Conservation (phyloP, 2,797 vertebrate species). For the Champsocephalus esox region DNA sequence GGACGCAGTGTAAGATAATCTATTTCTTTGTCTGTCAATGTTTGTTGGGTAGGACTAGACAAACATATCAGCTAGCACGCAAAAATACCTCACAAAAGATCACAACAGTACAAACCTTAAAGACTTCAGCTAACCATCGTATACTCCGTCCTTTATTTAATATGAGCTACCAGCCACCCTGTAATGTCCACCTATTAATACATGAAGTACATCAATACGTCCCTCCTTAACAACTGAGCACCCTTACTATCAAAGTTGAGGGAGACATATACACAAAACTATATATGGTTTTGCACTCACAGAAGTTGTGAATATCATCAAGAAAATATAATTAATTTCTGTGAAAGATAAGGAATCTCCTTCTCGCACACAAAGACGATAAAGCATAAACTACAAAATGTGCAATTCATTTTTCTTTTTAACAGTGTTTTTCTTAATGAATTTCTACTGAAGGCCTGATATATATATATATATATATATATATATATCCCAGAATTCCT, state of each 20-base stretch:
- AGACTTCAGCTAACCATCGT: too few species aligned
- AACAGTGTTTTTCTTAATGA: background rate
- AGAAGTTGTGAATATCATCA: background rate
- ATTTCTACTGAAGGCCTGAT: background rate
- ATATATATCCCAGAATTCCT: constrained; percentile 5
- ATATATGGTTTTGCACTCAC: background rate
- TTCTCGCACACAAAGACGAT: background rate
- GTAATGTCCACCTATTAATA: background rate
- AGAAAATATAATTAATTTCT: background rate
- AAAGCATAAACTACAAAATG: background rate
- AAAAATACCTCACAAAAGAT: too few species aligned
- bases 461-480: background rate
- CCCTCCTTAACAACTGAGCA: too few species aligned
- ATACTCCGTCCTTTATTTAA: background rate
- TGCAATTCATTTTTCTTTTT: fast-evolving
- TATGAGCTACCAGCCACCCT: background rate
- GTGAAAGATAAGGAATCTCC: background rate
- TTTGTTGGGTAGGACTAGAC: background rate
- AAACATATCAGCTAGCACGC: background rate
- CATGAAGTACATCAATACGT: background rate
- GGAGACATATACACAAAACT: background rate
- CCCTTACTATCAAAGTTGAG: background rate
- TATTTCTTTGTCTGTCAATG: background rate
- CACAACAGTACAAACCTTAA: too few species aligned
- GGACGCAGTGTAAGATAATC: background rate